These are phyloP conservation scores for Stigmatopora nigra DNA, from an alignment of 2,113 vertebrate species.

Conservation along the genomic window DNA sequence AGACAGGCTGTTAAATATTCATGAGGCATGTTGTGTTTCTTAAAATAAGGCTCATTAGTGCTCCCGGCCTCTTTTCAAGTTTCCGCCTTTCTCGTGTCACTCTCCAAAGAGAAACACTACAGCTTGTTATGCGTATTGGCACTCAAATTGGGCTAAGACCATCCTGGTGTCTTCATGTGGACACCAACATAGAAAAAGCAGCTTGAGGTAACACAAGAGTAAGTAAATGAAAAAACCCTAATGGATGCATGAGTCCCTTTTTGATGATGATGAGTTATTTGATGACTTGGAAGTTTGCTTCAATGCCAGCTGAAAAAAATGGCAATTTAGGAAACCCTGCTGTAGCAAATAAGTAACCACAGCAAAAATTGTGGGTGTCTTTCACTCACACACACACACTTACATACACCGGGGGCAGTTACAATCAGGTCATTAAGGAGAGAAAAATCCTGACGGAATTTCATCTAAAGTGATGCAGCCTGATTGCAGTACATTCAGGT, in stretches of 20 bases:
- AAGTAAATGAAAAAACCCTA: neutral
- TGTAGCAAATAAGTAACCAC: too few relatives aligned
- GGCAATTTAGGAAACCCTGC: too few relatives aligned
- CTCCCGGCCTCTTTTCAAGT: slow-evolving; percentile 61
- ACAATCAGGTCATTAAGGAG: neutral
- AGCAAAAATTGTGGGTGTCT: too few relatives aligned
- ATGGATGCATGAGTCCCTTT: neutral
- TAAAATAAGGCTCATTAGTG: slow-evolving; percentile 74
- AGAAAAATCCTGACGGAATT: neutral
- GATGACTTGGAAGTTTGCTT: neutral
- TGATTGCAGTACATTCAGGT: neutral
- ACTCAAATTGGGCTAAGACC: slow-evolving; percentile 23
- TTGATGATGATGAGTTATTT: too few relatives aligned
- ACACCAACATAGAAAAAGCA: neutral
- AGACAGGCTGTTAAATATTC: slow-evolving; percentile 66
- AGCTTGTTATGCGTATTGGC: slow-evolving; percentile 35
- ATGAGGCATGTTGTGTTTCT: slow-evolving; percentile 59
- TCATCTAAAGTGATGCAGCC: neutral
- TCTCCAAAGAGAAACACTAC: slow-evolving; percentile 48
- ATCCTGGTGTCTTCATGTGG: neutral
- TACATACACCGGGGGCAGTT: neutral
- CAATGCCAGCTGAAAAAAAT: neutral
- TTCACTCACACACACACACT: neutral
- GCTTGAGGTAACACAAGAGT: neutral
- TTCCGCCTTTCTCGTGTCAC: slow-evolving; percentile 59